A percentile compares a stretch with the other conserved stretches of the same genome.
These are phyloP conservation scores for Amphipyra berbera DNA, from an alignment of 2,888 invertebrate genomes.

Conservation along the genomic window DNA sequence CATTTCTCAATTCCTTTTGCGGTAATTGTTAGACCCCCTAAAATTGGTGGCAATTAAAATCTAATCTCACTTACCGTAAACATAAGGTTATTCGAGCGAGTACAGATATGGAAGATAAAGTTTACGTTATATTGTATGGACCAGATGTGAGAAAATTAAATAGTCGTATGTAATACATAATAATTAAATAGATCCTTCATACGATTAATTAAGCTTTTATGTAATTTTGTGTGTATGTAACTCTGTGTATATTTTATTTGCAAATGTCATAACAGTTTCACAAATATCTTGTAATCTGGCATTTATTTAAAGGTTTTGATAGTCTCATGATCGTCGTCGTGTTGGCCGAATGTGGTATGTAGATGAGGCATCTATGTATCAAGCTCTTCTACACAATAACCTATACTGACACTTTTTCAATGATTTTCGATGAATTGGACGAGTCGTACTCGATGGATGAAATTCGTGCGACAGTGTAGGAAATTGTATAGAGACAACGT, in stretches of 20 bases:
- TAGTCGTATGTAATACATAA: conserved; percentile 59
- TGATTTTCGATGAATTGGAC: conserved; percentile 1
- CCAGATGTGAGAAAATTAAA: conserved; percentile 58
- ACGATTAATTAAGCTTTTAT: conserved; percentile 66
- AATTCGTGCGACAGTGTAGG: conserved; percentile 35
- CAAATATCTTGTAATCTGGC: conserved; percentile 67
- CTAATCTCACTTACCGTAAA: conserved; percentile 47
- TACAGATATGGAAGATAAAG: conserved; percentile 42
- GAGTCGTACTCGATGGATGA: conserved; percentile 19
- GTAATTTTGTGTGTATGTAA: conserved; percentile 68
- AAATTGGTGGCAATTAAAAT: conserved; percentile 36
- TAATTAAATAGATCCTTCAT: conserved; percentile 64
- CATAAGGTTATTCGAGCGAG: conserved; percentile 50
- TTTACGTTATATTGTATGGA: conserved; percentile 55
- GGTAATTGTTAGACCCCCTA: conserved; percentile 32
- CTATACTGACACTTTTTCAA: conserved; percentile 33
- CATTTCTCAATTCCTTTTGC: conserved; percentile 22
- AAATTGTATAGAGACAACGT: conserved; percentile 30
- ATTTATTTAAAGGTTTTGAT: conserved; percentile 71
- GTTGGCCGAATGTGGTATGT: conserved; percentile 47
- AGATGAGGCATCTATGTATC: conserved; percentile 34
- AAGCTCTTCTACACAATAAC: conserved; percentile 20
- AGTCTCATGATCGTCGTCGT: conserved; percentile 49
- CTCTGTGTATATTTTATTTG: conserved; percentile 67
- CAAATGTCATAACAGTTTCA: conserved; percentile 58